phyloP scores from a whole-genome alignment of 2,888 invertebrate genomes.

The Idaea dimidiata region DNA sequence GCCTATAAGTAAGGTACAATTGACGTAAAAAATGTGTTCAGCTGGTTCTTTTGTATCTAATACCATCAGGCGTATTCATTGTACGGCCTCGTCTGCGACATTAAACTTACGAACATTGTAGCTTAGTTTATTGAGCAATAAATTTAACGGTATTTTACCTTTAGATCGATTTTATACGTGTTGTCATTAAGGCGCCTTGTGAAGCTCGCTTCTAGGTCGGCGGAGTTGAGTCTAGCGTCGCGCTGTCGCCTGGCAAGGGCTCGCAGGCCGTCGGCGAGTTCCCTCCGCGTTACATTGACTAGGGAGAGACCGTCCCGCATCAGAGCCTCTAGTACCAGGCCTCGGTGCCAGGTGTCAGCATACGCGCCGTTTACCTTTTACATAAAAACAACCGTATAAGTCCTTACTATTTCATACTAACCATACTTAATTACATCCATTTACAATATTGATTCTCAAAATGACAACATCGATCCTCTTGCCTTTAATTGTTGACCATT shows the following conservation, averaged over 20 bases:
- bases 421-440: background rate
- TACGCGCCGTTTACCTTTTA: constrained; percentile 83
- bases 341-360: constrained; percentile 81
- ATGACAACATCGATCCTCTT: background rate
- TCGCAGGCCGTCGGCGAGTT: constrained; percentile 76
- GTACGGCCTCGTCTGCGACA: background rate
- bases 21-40: too few relatives aligned
- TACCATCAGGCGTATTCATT: background rate
- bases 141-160: constrained; percentile 43
- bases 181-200: constrained; percentile 62
- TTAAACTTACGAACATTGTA: constrained; percentile 1
- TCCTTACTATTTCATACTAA: background rate
- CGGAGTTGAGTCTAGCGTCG: constrained; percentile 58
- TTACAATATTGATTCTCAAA: background rate
- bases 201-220: constrained; percentile 62
- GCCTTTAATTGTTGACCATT: background rate
- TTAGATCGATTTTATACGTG: constrained; percentile 63
- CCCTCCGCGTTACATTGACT: constrained; percentile 76
- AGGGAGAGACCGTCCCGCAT: constrained; percentile 75
- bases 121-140: constrained; percentile 13
- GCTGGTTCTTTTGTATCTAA: too few relatives aligned
- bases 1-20: too few relatives aligned
- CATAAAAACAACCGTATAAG: constrained; percentile 4
- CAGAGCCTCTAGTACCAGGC: constrained; percentile 67
- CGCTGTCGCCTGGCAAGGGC: constrained; percentile 64